Conservation (phyloP, 2,888 invertebrate species). For the Tortricodes alternella region DNA sequence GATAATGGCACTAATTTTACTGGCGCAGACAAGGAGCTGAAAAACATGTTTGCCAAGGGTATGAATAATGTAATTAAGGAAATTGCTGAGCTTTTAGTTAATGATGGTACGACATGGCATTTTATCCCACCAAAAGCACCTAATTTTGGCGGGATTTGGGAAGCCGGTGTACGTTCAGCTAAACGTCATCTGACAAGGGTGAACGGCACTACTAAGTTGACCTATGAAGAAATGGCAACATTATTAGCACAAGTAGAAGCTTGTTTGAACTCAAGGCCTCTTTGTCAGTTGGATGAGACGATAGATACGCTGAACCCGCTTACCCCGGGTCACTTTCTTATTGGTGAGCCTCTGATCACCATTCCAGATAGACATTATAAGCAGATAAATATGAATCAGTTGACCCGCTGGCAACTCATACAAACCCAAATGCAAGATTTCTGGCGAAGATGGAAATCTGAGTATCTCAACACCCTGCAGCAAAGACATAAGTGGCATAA, state of each 20-base stretch:
- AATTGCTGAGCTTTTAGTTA: slow-evolving; percentile 29
- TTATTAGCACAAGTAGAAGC: slow-evolving; percentile 27
- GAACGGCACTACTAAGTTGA: slow-evolving; percentile 5
- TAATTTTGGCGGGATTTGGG: slow-evolving; percentile 37
- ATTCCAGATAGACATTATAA: slow-evolving; percentile 28
- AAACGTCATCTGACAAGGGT: slow-evolving; percentile 31
- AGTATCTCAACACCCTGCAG: slow-evolving; percentile 37
- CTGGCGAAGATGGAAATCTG: slow-evolving; percentile 38
- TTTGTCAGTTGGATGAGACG: slow-evolving; percentile 1
- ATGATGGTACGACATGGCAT: slow-evolving; percentile 28
- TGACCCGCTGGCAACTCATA: slow-evolving; percentile 38
- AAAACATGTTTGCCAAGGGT: slow-evolving; percentile 5
- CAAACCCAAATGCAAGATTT: slow-evolving; percentile 40
- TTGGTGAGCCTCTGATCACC: slow-evolving; percentile 31
- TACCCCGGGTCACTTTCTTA: slow-evolving; percentile 35
- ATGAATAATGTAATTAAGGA: slow-evolving; percentile 14
- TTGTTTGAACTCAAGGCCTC: slow-evolving; percentile 28
- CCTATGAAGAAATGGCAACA: slow-evolving; percentile 26
- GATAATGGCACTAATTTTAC: slow-evolving; percentile 34
- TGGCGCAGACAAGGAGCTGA: too few species aligned
- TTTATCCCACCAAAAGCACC: slow-evolving; percentile 29
- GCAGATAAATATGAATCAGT: slow-evolving; percentile 1
- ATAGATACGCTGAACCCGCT: slow-evolving; percentile 14
- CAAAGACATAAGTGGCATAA: slow-evolving; percentile 38
- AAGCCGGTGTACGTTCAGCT: slow-evolving; percentile 33